Percentiles rank a stretch among this genome's conserved stretches.
phyloP scores from a whole-genome alignment of 1,140 invertebrate genomes.

The Drosophila leontia region DNA sequence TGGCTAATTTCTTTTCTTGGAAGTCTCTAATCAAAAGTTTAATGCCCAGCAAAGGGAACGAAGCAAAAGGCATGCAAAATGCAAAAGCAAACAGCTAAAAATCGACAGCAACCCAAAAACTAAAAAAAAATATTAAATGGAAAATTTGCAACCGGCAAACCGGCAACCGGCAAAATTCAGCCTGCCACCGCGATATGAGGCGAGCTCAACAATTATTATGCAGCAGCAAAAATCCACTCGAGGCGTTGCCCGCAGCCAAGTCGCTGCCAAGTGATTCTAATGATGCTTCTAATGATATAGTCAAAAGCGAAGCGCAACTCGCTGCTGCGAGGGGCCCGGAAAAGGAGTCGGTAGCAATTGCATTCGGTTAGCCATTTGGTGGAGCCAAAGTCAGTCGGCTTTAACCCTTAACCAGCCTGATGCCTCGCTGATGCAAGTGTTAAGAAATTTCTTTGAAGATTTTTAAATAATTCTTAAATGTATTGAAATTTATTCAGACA shows the following conservation, averaged over 20 bases:
- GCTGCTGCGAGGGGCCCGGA: conserved; percentile 9
- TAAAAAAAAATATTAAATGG: conserved; percentile 9
- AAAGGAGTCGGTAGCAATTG: conserved; percentile 42
- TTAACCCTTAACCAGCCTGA: conserved; percentile 28
- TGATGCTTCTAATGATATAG: conserved; percentile 84
- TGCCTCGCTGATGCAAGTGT: neutral
- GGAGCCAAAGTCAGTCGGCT: conserved; percentile 26
- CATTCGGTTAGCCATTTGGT: conserved; percentile 51
- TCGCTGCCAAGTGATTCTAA: conserved; percentile 82
- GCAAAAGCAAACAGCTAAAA: conserved; percentile 57
- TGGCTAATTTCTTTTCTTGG: conserved; percentile 65
- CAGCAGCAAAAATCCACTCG: conserved; percentile 74
- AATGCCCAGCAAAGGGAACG: conserved; percentile 56
- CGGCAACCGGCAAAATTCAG: conserved; percentile 37
- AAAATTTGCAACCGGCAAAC: conserved; percentile 35
- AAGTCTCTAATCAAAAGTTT: conserved; percentile 75
- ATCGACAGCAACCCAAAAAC: conserved; percentile 33
- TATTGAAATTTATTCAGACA: neutral
- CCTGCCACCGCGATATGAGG: conserved; percentile 36
- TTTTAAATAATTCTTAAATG: too few species aligned
- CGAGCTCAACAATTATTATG: conserved; percentile 66
- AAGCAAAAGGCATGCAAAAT: conserved; percentile 47
- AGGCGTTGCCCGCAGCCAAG: conserved; percentile 77
- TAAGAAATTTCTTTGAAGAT: neutral
- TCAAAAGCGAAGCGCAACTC: conserved; percentile 71